Conservation (phyloP, 2,113 vertebrate species). For the Physeter macrocephalus region DNA sequence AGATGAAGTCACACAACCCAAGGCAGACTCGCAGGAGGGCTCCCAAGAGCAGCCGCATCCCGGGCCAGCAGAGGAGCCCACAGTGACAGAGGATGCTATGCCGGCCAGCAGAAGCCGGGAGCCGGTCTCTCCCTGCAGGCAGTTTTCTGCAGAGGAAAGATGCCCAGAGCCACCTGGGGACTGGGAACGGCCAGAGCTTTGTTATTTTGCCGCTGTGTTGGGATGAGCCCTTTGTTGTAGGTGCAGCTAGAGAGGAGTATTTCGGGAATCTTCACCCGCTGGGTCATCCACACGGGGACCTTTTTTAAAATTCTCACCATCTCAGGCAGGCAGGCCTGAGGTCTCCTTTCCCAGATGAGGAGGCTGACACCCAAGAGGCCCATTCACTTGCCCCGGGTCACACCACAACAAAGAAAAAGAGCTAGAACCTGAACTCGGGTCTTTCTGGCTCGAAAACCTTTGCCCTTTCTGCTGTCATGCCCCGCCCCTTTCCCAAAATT, state of each 20-base stretch:
- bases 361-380: background rate
- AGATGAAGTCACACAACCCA: constrained; percentile 10
- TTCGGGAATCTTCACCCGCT: background rate
- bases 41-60: background rate
- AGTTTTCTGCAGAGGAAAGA: background rate
- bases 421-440: background rate
- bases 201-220: accelerated
- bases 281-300: background rate
- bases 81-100: background rate
- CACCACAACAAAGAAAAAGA: background rate
- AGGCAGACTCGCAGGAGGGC: background rate
- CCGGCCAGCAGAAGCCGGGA: no score
- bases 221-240: accelerated
- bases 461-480: background rate
- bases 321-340: background rate
- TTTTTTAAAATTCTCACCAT: background rate
- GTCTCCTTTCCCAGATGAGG: background rate
- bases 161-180: accelerated
- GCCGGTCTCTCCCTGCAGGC: accelerated
- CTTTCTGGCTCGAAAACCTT: background rate
- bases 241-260: background rate
- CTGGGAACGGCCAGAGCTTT: accelerated
- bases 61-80: accelerated
- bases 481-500: background rate
- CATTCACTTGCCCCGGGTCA: background rate